Conservation (phyloP, 2,113 vertebrate genomes). For the Turnix velox region DNA sequence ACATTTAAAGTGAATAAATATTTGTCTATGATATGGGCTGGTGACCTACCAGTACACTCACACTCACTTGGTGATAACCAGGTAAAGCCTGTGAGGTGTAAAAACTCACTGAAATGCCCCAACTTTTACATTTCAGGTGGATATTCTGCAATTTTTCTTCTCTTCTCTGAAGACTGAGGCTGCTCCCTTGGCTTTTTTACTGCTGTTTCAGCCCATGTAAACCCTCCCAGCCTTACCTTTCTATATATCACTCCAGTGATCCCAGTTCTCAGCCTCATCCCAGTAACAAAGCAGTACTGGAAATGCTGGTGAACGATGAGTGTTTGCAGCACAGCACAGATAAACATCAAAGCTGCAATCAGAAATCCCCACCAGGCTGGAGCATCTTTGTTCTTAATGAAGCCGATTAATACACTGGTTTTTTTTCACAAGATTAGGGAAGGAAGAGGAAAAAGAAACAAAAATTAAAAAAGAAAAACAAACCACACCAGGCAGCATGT, state of each 20-base stretch:
- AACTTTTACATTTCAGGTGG: not conserved
- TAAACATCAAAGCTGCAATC: slow-evolving; percentile 90
- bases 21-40: not conserved
- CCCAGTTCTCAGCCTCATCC: slow-evolving; percentile 85
- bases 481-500: not conserved
- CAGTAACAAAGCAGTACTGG: slow-evolving; percentile 86
- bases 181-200: not conserved
- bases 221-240: slow-evolving; percentile 77
- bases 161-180: not conserved
- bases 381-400: slow-evolving; percentile 76
- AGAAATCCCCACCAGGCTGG: slow-evolving; percentile 92
- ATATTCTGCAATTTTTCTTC: not conserved
- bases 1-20: not conserved
- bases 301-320: slow-evolving; percentile 88
- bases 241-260: slow-evolving; percentile 89
- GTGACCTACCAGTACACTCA: not conserved
- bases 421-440: not conserved
- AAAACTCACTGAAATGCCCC: not conserved
- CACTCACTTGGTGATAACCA: not conserved
- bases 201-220: not conserved
- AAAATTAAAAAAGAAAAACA: not conserved
- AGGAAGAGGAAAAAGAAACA: not conserved
- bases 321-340: slow-evolving; percentile 83
- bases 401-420: slow-evolving; percentile 84
- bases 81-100: not conserved